A percentile compares a stretch with the other conserved stretches of the same genome.
These are phyloP conservation scores for Noctua janthina DNA, from an alignment of 2,888 invertebrate genomes.

Conservation along the genomic window DNA sequence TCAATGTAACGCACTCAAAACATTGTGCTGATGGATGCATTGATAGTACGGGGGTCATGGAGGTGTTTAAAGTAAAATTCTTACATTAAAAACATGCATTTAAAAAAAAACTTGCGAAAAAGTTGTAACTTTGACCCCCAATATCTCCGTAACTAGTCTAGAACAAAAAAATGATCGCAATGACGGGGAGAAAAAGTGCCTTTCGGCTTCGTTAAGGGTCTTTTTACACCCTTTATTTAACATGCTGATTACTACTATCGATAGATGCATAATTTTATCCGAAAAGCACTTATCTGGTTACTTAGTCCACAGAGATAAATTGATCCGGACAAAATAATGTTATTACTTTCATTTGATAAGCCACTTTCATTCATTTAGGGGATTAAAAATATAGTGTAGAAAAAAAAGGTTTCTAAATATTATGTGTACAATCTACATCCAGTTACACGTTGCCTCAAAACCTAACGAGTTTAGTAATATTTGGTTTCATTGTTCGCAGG, in stretches of 20 bases:
- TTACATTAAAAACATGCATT: no score
- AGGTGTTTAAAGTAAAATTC: no score
- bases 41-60: no score
- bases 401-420: slow-evolving; percentile 38
- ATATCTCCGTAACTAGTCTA: no score
- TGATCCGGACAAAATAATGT: neutral
- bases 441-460: slow-evolving; percentile 10
- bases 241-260: neutral
- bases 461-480: slow-evolving; percentile 38
- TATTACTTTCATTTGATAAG: slow-evolving; percentile 20
- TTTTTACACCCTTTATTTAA: neutral
- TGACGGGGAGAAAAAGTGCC: no score
- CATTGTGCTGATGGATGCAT: no score
- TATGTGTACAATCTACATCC: neutral
- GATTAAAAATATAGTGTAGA: slow-evolving; percentile 30
- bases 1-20: no score
- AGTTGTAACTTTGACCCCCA: no score
- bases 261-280: neutral
- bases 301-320: slow-evolving; percentile 27
- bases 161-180: no score
- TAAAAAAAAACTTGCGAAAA: no score
- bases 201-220: no score
- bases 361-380: neutral
- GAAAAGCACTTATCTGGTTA: slow-evolving; percentile 13
- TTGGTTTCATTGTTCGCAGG: slow-evolving; percentile 79